Evolutionary conservation across 2,888 invertebrate genomes (phyloP).

Genomic region (Ecdyonurus torrentis): DNA sequence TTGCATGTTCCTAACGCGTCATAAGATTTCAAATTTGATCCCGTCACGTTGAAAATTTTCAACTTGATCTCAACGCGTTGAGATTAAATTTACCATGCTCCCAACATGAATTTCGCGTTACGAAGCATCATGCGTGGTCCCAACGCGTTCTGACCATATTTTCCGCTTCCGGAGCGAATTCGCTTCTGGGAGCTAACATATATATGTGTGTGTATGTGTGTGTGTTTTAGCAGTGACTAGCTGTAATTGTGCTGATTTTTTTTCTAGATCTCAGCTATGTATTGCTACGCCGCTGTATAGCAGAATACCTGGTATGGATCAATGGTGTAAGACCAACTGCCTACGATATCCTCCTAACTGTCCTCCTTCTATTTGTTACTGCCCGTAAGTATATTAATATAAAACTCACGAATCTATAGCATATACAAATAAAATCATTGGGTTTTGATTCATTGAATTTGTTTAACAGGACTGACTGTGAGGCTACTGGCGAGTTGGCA

Average conservation of each 20-base stretch:
- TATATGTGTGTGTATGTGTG: background rate
- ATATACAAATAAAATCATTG: too few relatives aligned
- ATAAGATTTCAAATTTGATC: background rate
- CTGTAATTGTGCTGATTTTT: constrained; percentile 14
- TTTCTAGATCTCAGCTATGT: constrained; percentile 59
- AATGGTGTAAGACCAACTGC: constrained; percentile 77
- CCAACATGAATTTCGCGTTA: background rate
- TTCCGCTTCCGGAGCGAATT: background rate
- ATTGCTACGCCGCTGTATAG: constrained; percentile 45
- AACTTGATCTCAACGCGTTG: background rate
- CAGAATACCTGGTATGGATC: constrained; percentile 54
- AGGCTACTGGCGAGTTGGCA: constrained; percentile 58
- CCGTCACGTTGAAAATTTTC: background rate
- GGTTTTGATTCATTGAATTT: too few relatives aligned
- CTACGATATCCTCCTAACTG: constrained; percentile 75
- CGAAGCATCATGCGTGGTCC: too few relatives aligned
- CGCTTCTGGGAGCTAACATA: constrained; percentile 5
- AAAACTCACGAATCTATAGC: too few relatives aligned
- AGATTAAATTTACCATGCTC: background rate
- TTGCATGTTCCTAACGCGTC: background rate
- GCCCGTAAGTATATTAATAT: constrained; percentile 51
- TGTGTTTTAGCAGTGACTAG: constrained; percentile 13
- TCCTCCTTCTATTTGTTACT: constrained; percentile 53
- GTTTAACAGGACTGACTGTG: constrained; percentile 67
- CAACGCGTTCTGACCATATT: background rate